A percentile compares a stretch with the other conserved stretches of the same genome.
Evolutionary conservation across 2,888 invertebrate species (phyloP).

Genomic region (Seira ritae): DNA sequence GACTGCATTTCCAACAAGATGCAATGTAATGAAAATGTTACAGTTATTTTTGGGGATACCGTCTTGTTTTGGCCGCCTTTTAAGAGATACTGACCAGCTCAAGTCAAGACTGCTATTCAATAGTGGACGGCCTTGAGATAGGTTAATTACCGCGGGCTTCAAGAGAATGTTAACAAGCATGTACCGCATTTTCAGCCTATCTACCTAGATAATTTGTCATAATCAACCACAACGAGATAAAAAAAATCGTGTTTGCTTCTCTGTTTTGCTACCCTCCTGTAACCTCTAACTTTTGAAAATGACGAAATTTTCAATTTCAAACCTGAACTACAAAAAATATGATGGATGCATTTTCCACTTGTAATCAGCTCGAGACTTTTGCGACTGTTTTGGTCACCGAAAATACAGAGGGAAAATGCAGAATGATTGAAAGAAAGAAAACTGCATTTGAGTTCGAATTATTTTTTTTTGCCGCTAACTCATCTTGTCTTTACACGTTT

Average conservation of each 20-base stretch:
- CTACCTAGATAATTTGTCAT: too few species aligned
- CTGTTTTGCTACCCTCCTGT: not conserved
- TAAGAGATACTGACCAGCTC: constrained; percentile 37
- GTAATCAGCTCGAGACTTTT: too few species aligned
- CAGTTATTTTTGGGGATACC: too few species aligned
- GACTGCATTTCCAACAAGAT: too few species aligned
- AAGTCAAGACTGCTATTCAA: not conserved
- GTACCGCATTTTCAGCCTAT: constrained; percentile 1
- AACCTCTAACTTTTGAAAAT: not conserved
- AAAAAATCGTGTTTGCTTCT: not conserved
- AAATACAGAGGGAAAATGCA: too few species aligned
- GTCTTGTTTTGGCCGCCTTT: too few species aligned
- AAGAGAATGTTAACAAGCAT: not conserved
- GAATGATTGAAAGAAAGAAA: too few species aligned
- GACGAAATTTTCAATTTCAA: not conserved
- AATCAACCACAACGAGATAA: not conserved
- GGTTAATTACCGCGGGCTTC: constrained; percentile 41
- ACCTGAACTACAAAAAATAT: too few species aligned
- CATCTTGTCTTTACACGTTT: not conserved
- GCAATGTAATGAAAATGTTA: too few species aligned
- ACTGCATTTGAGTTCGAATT: too few species aligned
- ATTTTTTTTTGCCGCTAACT: not conserved
- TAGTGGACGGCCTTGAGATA: constrained; percentile 49
- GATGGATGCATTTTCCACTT: too few species aligned
- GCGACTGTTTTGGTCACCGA: too few species aligned